Evolutionary conservation across 2,888 invertebrate genomes (phyloP), one percentile per base, ranked within the genome.

Genomic region (Eubasilissa splendida): DNA sequence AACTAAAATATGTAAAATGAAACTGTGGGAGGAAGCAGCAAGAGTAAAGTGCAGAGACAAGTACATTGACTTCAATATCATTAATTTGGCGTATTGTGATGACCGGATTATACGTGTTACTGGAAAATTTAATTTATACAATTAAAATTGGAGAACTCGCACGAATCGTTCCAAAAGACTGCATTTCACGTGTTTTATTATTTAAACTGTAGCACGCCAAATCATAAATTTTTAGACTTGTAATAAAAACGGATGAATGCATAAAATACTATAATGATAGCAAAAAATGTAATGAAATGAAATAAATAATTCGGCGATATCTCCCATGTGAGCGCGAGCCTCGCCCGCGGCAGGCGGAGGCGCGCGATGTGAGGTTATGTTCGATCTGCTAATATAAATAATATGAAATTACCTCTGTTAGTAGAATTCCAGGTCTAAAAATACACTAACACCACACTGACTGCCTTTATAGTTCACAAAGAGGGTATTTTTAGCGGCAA

Each of bases 331-430:
- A 76, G 53, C 70, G 58, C 77, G 66, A 70, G 81, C 81, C 81
- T 81, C 79, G 81, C 79, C 81, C 81, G 81, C 77, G 76, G 71
- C 80, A 59, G 70, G 87, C 86, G 85, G 87, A 85, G 76, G 73
- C 83, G 63, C 33, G 65, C 65, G 85, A 73, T 86, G 86, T 88
- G 90, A 91, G 91, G 91, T 91, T 91, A 91, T 90, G 90, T 90
- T 76, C 88, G 88, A 85, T 87, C 87, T 89, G 73, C 89, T 89
- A 90, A 90, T 90, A 90, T 90, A 90, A 90, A 90, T 90, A 80
- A 65, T 90, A 86, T 87, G 88, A 90, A 90, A 90, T 90, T 90
- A 91, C 91, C 91, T 90, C 87, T 87, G 87, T 87, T 86, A 84
- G 86, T 87, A 60, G 86, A 88, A 86, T 86, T 86, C 88, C 87